phyloP scores from a whole-genome alignment of 2,797 vertebrate genomes.

The Crenichthys baileyi region DNA sequence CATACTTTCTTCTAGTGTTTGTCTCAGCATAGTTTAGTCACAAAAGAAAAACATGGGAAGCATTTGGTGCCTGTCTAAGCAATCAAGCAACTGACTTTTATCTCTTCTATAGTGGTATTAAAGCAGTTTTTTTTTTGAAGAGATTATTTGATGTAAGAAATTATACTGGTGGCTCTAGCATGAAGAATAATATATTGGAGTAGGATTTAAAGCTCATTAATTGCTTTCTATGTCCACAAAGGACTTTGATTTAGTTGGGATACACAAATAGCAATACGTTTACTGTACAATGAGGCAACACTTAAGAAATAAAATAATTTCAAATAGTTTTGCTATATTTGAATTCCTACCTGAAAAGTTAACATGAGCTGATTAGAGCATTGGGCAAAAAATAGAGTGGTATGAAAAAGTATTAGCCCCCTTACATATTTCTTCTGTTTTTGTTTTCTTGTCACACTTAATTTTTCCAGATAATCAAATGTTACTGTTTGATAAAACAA shows the following conservation, averaged over 20 bases:
- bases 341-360: conserved; percentile 10
- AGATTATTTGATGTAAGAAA: conserved; percentile 11
- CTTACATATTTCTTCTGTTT: not conserved
- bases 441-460: not conserved
- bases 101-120: conserved; percentile 31
- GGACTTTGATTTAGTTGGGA: conserved; percentile 5
- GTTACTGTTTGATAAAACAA: not conserved
- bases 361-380: not conserved
- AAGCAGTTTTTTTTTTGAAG: conserved; percentile 21
- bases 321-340: conserved; percentile 15
- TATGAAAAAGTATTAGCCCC: not conserved
- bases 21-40: conserved; percentile 34
- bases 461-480: not conserved
- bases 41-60: conserved; percentile 6
- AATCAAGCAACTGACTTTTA: conserved; percentile 47
- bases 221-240: not conserved
- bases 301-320: not conserved
- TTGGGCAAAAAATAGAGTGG: not conserved
- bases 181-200: conserved; percentile 16
- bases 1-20: conserved; percentile 30
- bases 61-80: conserved; percentile 32
- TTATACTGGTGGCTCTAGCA: conserved; percentile 18
- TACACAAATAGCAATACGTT: not conserved
- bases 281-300: conserved; percentile 1
- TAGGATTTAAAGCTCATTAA: not conserved